Conservation (phyloP, 2,797 vertebrate genomes). For the Mionectes olivaceus region DNA sequence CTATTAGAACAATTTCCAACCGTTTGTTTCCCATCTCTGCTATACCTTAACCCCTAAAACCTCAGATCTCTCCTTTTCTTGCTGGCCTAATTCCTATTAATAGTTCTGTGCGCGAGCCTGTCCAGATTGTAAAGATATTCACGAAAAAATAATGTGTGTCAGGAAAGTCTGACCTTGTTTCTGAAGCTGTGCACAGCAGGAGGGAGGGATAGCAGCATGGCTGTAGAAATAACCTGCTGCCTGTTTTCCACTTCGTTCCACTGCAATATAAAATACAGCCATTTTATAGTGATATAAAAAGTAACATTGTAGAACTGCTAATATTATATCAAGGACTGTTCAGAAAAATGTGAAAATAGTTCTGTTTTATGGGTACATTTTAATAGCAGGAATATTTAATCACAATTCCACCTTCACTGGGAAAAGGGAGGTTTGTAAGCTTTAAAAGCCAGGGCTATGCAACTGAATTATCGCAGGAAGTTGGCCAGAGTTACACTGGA, state of each 20-base stretch:
- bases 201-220: neutral
- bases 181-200: neutral
- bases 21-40: neutral
- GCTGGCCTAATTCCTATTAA: neutral
- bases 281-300: neutral
- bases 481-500: neutral
- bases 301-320: neutral
- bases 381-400: constrained; percentile 14
- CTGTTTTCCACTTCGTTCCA: neutral
- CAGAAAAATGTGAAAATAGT: neutral
- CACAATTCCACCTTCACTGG: neutral
- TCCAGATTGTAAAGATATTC: neutral
- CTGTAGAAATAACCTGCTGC: neutral
- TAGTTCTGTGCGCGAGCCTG: neutral
- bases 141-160: neutral
- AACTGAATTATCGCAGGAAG: neutral
- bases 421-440: neutral
- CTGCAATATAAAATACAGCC: neutral
- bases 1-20: neutral
- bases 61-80: neutral
- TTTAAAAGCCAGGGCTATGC: neutral
- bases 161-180: neutral
- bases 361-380: constrained; percentile 7
- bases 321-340: neutral
- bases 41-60: neutral